Base-by-base conservation (phyloP, 2,113 vertebrate species). In the Anhinga rufa region DNA sequence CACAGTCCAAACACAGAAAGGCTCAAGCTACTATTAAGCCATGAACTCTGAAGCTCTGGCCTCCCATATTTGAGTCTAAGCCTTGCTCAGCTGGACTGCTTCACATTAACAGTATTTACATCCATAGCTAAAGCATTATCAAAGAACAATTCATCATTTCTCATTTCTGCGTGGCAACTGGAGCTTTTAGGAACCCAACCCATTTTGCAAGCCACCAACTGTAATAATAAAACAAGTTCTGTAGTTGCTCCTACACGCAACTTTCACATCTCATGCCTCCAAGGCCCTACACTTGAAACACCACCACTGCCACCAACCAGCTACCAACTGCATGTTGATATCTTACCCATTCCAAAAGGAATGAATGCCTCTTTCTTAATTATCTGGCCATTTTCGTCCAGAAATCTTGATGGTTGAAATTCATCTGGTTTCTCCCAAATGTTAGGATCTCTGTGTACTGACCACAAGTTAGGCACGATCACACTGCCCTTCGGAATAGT, bases 281-380 rank as follows among this genome's bases (percentile, higher is more conserved):
- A 51, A 93, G 40, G 44, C 14, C 20, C 62, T 61, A 20, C 2
- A 2, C 36, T 44, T 42, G 34, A 95, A 88, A 57, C 9, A 52
- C 16, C 20, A 28, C 16, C n/a, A 40, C 24, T 38, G 3, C 4
- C 36, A 57, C 19, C 42, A 62, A 34, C 6, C 62, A 76, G 14
- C 54, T 55, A 28, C 36, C 21, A 24, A 78, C 49, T 44, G 20
- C 10, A 36, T 5, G 19, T 72, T 42, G 42, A n/a, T 76, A 82
- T 91, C 95, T 95, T 98, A 99, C 99, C 99, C 89, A 99, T 99
- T 84, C 99, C 99, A 95, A 99, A 99, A 74, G 99, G 99, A 95
- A 99, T 99, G 84, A 99, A 99, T 26, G 95, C 95, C 79, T 99
- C 99, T 94, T 97, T 99, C 96, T 99, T 99, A 69, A 98, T 80